A percentile compares a stretch with the other conserved stretches of the same genome.
Conservation (phyloP, 2,797 vertebrate species). For the Centropyge bicolor region DNA sequence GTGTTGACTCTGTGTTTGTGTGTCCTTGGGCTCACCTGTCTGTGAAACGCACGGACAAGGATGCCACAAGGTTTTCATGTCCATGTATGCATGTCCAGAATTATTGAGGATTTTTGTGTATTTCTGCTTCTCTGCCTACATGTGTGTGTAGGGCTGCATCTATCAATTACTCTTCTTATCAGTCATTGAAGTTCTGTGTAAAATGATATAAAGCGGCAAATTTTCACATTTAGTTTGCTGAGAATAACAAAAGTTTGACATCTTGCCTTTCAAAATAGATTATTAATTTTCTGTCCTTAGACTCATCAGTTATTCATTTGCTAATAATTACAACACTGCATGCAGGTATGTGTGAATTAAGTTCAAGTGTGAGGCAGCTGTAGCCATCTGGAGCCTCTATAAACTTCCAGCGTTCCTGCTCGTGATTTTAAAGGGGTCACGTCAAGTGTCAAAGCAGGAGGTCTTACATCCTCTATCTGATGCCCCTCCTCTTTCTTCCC, state of each 20-base stretch:
- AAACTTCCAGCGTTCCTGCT: constrained; percentile 48
- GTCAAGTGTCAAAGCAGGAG: constrained; percentile 50
- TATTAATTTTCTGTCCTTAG: neutral
- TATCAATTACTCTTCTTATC: neutral
- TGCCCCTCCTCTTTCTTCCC: constrained; percentile 10
- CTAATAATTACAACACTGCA: constrained; percentile 8
- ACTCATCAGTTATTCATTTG: constrained; percentile 15
- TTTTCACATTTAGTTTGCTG: neutral
- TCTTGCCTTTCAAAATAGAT: neutral
- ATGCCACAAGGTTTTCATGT: constrained; percentile 10
- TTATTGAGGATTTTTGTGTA: neutral
- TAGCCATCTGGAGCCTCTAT: constrained; percentile 55
- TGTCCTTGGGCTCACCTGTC: neutral
- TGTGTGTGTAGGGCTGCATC: neutral
- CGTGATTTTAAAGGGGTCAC: constrained; percentile 56
- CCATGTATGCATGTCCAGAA: neutral
- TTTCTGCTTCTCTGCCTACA: neutral
- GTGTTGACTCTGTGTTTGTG: constrained; percentile 8
- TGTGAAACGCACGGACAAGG: constrained; percentile 1
- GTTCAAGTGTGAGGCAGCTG: constrained; percentile 50
- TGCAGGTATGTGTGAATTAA: constrained; percentile 30
- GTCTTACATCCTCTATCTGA: constrained; percentile 43
- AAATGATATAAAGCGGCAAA: neutral
- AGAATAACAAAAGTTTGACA: neutral
- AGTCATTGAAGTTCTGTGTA: neutral